phyloP scores from a whole-genome alignment of 2,888 invertebrate genomes.

The Lasioglossum villosulum region DNA sequence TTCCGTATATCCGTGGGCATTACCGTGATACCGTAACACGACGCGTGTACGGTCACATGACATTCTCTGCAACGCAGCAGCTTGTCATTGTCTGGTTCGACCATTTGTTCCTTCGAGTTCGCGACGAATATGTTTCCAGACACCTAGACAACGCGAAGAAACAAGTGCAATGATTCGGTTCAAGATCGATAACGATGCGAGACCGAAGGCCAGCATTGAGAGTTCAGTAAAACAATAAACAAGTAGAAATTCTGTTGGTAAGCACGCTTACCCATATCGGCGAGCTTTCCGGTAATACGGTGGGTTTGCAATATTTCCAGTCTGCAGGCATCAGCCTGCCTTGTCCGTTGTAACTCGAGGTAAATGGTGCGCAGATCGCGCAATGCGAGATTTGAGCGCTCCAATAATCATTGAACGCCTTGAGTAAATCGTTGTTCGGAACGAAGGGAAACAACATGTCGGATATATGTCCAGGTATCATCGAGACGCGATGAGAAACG shows the following conservation, averaged over 20 bases:
- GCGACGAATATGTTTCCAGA: constrained; percentile 81
- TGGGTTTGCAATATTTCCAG: constrained; percentile 82
- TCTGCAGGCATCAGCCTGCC: constrained; percentile 80
- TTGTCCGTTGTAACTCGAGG: constrained; percentile 74
- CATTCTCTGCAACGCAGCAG: constrained; percentile 86
- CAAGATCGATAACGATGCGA: too few relatives aligned
- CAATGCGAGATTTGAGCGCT: constrained; percentile 86
- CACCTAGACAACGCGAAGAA: too few relatives aligned
- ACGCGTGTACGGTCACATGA: constrained; percentile 87
- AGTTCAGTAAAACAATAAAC: background rate
- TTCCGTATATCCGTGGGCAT: constrained; percentile 78
- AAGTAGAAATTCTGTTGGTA: too few relatives aligned
- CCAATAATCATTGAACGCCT: constrained; percentile 85
- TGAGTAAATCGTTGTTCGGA: constrained; percentile 83
- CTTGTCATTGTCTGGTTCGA: constrained; percentile 81
- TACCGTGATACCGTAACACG: constrained; percentile 84
- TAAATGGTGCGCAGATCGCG: constrained; percentile 86
- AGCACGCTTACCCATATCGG: constrained; percentile 80
- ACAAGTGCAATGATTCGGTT: too few relatives aligned
- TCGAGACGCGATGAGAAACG: constrained; percentile 35
- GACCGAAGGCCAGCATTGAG: too few relatives aligned
- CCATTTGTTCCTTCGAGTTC: constrained; percentile 81
- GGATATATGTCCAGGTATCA: constrained; percentile 80
- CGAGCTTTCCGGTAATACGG: constrained; percentile 81
- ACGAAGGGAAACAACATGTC: constrained; percentile 84